Evolutionary conservation across 2,797 vertebrate genomes (phyloP), one percentile per base, ranked within the genome.

Genomic region (Premnoplex brunnescens): DNA sequence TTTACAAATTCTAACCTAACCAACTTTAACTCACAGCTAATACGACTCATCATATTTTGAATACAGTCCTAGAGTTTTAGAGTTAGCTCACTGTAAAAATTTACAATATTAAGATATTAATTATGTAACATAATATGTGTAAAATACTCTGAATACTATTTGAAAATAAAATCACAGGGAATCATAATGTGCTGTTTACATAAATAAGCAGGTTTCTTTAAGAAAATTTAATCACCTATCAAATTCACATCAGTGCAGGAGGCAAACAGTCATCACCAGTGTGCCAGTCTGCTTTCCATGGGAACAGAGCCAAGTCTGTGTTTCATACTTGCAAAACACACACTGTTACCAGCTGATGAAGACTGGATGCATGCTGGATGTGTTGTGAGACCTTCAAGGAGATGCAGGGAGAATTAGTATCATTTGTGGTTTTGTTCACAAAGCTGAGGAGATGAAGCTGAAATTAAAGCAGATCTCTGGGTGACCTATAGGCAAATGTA

Each of bases 331-430:
- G 34, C 67, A 66, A 90, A 68, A 12, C 22, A 23, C 17, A 24
- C 0, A 8, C 19, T 69, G 51, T 69, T 91, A 52, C 23, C 7
- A 5, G 20, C 62, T 69, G 39, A 69, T 68, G 85, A 54, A 88
- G 39, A 8, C 28, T 32, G 43, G 11, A 51, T 52, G 12, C 9
- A 2, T 21, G 17, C 48, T 79, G 90, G 24, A 54, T 62, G 22
- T 6, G 4, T 49, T 48, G 20, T 39, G 46, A 80, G 56, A 86
- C 46, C 24, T 48, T 55, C 55, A 71, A 30, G 34, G n/a, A 17
- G 8, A 56, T 56, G 18, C 30, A 67, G 18, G 49, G 18, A 85
- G 46, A 83, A 90, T 92, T 92, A 80, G 39, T 80, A 20, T 91
- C 1, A 13, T 78, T 74, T 5, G 11, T 69, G 34, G 16, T 86